Base-by-base conservation (phyloP, 1,140 invertebrate species). In the Rhysida immarginata region DNA sequence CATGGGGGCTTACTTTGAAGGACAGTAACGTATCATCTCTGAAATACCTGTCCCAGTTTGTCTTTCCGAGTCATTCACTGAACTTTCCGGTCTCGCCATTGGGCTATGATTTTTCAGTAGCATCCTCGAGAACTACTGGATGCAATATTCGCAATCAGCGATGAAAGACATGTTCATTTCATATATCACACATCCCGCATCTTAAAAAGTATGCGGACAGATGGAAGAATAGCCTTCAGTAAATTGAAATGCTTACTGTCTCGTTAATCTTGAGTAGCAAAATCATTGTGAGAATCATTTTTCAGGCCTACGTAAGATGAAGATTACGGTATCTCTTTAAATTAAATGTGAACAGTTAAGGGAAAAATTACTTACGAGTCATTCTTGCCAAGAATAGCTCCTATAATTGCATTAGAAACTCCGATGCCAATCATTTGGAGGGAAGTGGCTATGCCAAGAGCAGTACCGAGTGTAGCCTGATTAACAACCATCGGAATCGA, bases 361-460 rank as follows among this genome's bases (percentile, higher is more conserved):
- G 8, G 29, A 18, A 58, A 18, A 18, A 21, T 18, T 8, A 26
- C 48, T 42, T 60, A 62, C 59, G 49, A 45, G 18, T 60, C 48
- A 27, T 46, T 48, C 16, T 58, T 44, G 24, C 69, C 69, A 14
- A 72, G 64, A 48, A 73, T 69, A 41, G 65, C 60, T 8, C 71
- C 71, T 18, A 73, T 71, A 42, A 72, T 58, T n/a, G 72, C 42
- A 56, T 73, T 73, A 25, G 68, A 71, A 49, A 71, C 60, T 24
- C 60, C 71, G 56, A 72, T 68, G n/a, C 71, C 71, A 60, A 73
- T 68, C 70, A 72, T 73, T 63, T 73, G 71, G 53, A 73, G 61
- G 24, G 69, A 72, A 20, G 70, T 72, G 16, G 69, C 70, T 2
- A 73, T 49, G 2, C 71, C 71, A 67, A 72, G 70, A 16, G 71